A percentile compares a stretch with the other conserved stretches of the same genome.
Conservation (phyloP, 1,140 invertebrate genomes). For the Danaus melanippus region DNA sequence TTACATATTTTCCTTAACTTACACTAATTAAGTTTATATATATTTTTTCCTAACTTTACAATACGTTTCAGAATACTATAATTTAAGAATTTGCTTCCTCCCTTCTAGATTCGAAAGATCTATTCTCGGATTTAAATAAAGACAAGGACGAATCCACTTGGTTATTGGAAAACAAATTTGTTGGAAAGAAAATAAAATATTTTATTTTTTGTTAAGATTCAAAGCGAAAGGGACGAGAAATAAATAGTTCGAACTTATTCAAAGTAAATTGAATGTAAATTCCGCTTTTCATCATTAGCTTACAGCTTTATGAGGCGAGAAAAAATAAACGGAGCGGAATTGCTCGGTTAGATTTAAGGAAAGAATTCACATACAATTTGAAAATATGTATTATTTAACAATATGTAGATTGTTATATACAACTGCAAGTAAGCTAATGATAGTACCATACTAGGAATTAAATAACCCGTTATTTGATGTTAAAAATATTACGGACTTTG, state of each 20-base stretch:
- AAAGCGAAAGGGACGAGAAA: slow-evolving; percentile 8
- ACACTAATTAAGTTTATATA: too few relatives aligned
- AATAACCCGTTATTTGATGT: too few relatives aligned
- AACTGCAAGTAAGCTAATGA: too few relatives aligned
- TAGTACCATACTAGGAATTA: too few relatives aligned
- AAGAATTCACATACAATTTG: slow-evolving; percentile 1
- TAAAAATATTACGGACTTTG: too few relatives aligned
- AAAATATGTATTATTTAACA: neutral
- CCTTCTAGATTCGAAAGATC: too few relatives aligned
- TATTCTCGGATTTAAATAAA: slow-evolving; percentile 1
- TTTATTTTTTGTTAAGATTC: slow-evolving; percentile 11
- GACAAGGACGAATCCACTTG: slow-evolving; percentile 20
- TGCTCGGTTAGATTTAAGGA: slow-evolving; percentile 13
- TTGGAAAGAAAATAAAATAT: slow-evolving; percentile 21
- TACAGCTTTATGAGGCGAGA: slow-evolving; percentile 15
- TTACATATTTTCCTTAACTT: too few relatives aligned
- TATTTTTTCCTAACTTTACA: too few relatives aligned
- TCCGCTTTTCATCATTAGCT: slow-evolving; percentile 20
- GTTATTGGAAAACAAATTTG: slow-evolving; percentile 21
- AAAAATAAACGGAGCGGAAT: slow-evolving; percentile 16
- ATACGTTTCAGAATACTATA: too few relatives aligned
- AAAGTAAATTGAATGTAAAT: slow-evolving; percentile 21
- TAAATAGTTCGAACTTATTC: slow-evolving; percentile 13
- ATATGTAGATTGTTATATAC: too few relatives aligned
- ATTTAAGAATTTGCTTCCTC: too few relatives aligned